Evolutionary conservation across 2,113 vertebrate species (phyloP).

Genomic region (Rousettus leschenaultii): DNA sequence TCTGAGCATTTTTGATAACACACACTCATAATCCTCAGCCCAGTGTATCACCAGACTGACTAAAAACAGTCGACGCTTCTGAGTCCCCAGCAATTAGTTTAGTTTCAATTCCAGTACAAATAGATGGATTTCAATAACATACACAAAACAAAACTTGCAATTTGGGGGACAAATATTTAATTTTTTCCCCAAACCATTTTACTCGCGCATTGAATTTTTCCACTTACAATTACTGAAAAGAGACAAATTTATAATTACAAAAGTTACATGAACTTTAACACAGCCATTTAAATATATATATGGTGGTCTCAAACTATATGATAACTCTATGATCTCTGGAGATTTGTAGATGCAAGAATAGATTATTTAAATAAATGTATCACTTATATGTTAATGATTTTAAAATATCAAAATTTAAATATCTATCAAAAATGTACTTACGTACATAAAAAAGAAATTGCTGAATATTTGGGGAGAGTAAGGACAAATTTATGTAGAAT

Average conservation of each 20-base stretch:
- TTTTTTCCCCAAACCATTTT: neutral
- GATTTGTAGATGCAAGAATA: neutral
- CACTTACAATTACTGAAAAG: neutral
- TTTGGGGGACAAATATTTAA: neutral
- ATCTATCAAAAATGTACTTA: neutral
- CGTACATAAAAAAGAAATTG: neutral
- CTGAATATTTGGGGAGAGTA: neutral
- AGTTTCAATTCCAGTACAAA: conserved; percentile 55
- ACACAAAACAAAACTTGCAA: neutral
- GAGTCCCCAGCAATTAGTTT: conserved; percentile 4
- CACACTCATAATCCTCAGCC: conserved; percentile 6
- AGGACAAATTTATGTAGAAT: neutral
- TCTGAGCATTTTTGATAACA: conserved; percentile 37
- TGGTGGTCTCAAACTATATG: neutral
- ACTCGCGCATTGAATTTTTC: neutral
- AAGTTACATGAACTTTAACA: neutral
- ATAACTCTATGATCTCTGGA: neutral
- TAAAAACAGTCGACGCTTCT: neutral
- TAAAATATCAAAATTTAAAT: neutral
- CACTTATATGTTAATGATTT: neutral
- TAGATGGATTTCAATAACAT: conserved; percentile 1
- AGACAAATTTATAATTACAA: neutral
- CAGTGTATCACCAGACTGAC: conserved; percentile 7
- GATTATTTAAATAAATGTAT: neutral
- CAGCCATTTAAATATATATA: neutral